Evolutionary conservation across 1,140 invertebrate genomes (phyloP), one percentile per base, ranked within the genome.

Genomic region (Nymphalis io): DNA sequence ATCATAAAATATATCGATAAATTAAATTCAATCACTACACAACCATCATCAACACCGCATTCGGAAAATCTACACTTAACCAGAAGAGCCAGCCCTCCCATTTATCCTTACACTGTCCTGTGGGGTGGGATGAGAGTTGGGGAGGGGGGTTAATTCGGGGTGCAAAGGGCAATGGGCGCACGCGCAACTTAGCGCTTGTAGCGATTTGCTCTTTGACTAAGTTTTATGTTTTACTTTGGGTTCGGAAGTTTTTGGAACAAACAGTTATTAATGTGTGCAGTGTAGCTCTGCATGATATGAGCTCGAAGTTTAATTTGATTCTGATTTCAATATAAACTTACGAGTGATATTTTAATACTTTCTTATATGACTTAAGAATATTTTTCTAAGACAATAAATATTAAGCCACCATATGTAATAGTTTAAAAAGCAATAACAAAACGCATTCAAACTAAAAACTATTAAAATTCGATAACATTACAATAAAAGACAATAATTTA

Each of bases 41-140:
- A 81, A 80, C 85, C 86, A 83, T 91, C 89, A 91, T 91, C 89
- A 91, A 91, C 89, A 91, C 89, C 89, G 89, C 89, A 91, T 91
- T 91, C 89, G 87, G 89, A 89, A 89, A 91, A 91, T 91, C 89
- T 91, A 91, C 89, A 91, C 89, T 91, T 89, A 91, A 91, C 89
- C 89, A 90, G 87, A 87, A 87, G 89, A 89, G 86, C 82, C 87
- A 88, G 87, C 89, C 89, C 87, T 89, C 87, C 89, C 89, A 91
- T 91, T 91, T 89, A 91, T 89, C 89, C 89, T 87, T 89, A 89
- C 88, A 87, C 88, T 90, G 85, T 87, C 88, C 87, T 85, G 80
- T 78, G 76, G 82, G 78, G 77, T 73, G 68, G 78, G 68, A 42
- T n/a, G 48, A 66, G 27, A 65, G 68, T 27, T 16, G 51, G n/a